Evolutionary conservation across 2,888 invertebrate genomes (phyloP), one percentile per base, ranked within the genome.

Genomic region (Dicyrtoma fusca): DNA sequence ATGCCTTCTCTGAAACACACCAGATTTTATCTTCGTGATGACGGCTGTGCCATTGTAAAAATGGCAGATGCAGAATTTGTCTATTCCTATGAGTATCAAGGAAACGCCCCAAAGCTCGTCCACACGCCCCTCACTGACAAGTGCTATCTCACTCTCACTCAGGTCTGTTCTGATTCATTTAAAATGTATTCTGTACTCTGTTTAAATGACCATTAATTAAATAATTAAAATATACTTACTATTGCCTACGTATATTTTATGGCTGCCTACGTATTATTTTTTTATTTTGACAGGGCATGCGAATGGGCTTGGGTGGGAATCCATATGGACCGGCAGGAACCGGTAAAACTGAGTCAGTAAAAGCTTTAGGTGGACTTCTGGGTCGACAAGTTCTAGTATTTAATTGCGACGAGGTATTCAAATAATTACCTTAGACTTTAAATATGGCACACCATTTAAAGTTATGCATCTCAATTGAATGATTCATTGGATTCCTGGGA

Each of bases 321-420:
- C 98, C 98, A 0, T 98, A 97, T 82, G 99, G 99, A 0, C 98
- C 98, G 1, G 99, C 99, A 21, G 99, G 99, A 70, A 99, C 98
- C 0, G 98, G 98, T 0, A 99, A 99, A 86, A 99, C 98, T 0
- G 98, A 99, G 84, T 96, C 97, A 23, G 96, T 99, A 0, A 99
- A 99, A 86, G 95, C 97, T 0, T 86, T 99, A 6, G 96, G 95
- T 0, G 88, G 90, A 4, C 87, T 97, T 79, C 87, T 98, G 79
- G 98, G 98, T 0, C 87, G 98, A 69, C 90, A 97, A 81, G 95
- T 95, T n/a, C 85, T 97, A 62, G 94, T 97, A 8, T 97, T 97
- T 84, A 97, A 97, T 84, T 99, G 99, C 84, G 98, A 98, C 85
- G 98, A 99, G 85, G 34, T 34, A 34, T 88, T 86, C 81, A 79